Base-by-base conservation (phyloP, 2,113 vertebrate species). In the Zosterops japonicus region DNA sequence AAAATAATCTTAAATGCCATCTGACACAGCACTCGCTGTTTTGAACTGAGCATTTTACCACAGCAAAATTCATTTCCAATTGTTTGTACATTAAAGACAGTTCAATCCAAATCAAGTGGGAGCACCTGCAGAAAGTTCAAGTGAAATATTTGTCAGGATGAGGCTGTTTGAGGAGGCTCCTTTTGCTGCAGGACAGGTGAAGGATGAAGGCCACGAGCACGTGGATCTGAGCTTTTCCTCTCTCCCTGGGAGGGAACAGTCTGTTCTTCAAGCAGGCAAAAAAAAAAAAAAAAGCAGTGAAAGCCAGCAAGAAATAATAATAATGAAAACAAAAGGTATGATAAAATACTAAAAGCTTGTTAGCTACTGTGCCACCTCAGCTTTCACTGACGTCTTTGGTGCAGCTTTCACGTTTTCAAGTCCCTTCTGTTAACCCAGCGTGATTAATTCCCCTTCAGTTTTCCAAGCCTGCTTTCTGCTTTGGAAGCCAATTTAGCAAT, bases 401-500 rank as follows among this genome's bases (percentile, higher is more conserved):
- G 22, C 76, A 86, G 85, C 68, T 64, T 86, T 78, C 86, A 68
- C 11, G 1, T 92, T 90, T 78, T 75, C 82, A 89, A 91, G 69
- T 83, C 86, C 53, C 64, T 90, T 82, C 90, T 89, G 88, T 76
- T 89, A 90, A 92, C 63, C 1, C 0, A 84, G 90, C 53, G 8
- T 94, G 92, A 96, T 97, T 95, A 96, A 97, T 95, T 96, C 80
- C 83, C 77, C 88, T 95, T 44, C 81, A 83, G 75, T 95, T 84
- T 94, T 90, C 94, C 94, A 89, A 89, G 83, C 29, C 76, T 88
- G 93, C 69, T 94, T 94, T 78, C 93, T 97, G 83, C 92, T 95
- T 95, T 69, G 78, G 86, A 84, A 92, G 93, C 94, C 94, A 97
- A 95, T 96, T 96, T 96, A 95, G 94, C 88, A 96, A 95, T 95